Evolutionary conservation across 2,888 invertebrate species (phyloP).

Genomic region (Thymelicus acteon): DNA sequence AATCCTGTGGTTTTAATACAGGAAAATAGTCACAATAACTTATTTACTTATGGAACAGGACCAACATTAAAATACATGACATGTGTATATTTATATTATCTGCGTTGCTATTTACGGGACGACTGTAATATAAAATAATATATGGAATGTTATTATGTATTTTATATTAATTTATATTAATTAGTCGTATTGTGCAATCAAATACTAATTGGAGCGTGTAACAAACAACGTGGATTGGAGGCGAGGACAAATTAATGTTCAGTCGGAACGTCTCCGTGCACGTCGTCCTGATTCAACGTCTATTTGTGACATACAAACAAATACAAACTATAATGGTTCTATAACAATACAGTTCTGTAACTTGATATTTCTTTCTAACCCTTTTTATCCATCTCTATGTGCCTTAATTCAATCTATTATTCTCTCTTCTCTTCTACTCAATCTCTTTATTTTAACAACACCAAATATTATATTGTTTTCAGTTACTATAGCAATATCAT

Average conservation of each 20-base stretch:
- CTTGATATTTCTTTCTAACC: too few species aligned
- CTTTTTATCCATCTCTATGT: too few species aligned
- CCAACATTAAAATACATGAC: background rate
- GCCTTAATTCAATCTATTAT: too few species aligned
- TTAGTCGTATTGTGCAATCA: constrained; percentile 40
- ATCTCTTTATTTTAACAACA: too few species aligned
- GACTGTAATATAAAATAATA: constrained; percentile 32
- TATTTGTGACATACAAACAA: constrained; percentile 1
- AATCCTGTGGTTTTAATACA: constrained; percentile 21
- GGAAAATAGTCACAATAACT: constrained; percentile 31
- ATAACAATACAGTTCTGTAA: too few species aligned
- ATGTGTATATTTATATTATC: constrained; percentile 26
- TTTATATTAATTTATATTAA: constrained; percentile 40
- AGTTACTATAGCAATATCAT: too few species aligned
- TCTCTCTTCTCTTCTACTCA: too few species aligned
- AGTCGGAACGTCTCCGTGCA: constrained; percentile 18
- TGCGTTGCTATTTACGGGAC: constrained; percentile 39
- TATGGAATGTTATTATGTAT: constrained; percentile 31
- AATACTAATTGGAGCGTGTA: constrained; percentile 43
- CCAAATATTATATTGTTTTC: too few species aligned
- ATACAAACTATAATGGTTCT: background rate
- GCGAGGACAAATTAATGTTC: constrained; percentile 43
- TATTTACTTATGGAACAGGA: constrained; percentile 37
- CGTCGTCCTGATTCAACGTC: constrained; percentile 23
- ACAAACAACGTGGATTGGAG: constrained; percentile 40